Evolutionary conservation across 2,113 vertebrate genomes (phyloP), one percentile per base, ranked within the genome.

Genomic region (Osmerus mordax): DNA sequence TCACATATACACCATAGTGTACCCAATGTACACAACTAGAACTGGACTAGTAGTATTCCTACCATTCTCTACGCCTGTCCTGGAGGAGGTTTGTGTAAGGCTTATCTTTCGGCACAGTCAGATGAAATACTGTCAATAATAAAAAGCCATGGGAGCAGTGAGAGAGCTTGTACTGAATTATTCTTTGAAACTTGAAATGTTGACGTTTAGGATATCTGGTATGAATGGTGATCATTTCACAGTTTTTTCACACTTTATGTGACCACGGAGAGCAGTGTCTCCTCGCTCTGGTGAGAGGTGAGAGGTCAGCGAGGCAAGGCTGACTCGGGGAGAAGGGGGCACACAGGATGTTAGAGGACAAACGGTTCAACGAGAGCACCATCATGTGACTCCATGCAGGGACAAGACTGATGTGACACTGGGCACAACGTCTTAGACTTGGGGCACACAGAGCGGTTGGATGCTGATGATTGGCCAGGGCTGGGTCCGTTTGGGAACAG

Each of bases 101-200:
- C 47, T 80, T 83, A 71, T 71, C 67, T 80, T 81, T 82, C 71
- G 67, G 71, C 69, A 81, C 63, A 61, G 73, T 68, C 63, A 84
- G 71, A 63, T 78, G 69, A 85, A 82, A 75, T 76, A 47, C 28
- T 51, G 63, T 82, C 62, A 72, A 75, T 47, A 47, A 56, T 64
- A 18, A 41, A 64, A 15, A n/a, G 62, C 60, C 62, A 64, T 32
- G 29, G 29, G 29, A 64, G 23, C 23, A 23, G 62, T 36, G 62
- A 69, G 71, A 81, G 77, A 79, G 77, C 78, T 82, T 83, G 75
- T 63, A 81, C 76, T 81, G 69, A 84, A 81, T 72, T 83, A 78
- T 86, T 76, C 71, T 86, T 88, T 85, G 66, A 82, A 86, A 87
- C 83, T 87, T 87, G 81, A 87, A 86, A 81, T 77, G 67, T 80